Base-by-base conservation (phyloP, 2,113 vertebrate genomes). In the Benitochromis conjunctus region DNA sequence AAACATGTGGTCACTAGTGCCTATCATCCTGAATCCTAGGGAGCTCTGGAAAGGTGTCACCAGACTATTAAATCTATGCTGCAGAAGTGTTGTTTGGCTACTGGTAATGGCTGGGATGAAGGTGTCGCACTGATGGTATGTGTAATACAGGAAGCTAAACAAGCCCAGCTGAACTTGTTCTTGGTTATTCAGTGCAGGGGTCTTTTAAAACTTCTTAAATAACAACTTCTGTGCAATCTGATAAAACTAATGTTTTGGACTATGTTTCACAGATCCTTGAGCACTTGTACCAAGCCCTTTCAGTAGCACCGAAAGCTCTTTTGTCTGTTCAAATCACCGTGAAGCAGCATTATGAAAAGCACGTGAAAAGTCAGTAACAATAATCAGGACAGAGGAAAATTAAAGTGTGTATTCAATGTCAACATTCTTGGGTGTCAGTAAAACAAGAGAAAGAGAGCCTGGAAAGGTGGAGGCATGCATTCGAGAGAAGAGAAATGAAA, bases 361-460 rank as follows among this genome's bases (percentile, higher is more conserved):
- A 66, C 19, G 38, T 66, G 60, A 66, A 66, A 0, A 64, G 19
- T 66, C 10, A 38, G 60, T 0, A 38, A 66, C 60, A 66, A 66
- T 66, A 11, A 38, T 21, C 34, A 21, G 38, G 34, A 38, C 6
- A 64, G 60, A 10, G 7, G 36, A 64, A 0, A n/a, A 64, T 19
- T 7, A n/a, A 64, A 36, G 2, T 6, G 31, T 12, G 31, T 62
- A 62, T 34, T 62, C 34, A 36, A 62, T 36, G 0, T 64, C 6
- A 31, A 64, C 12, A 64, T 64, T 12, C 36, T 38, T 64, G 60
- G 60, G 60, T 36, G 16, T 64, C 58, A 6, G 29, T 34, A 62
- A 62, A 66, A 0, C 0, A 1, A 11, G 60, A 38, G 60, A 19
- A 66, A 66, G 19, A 38, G 6, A 66, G 4, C 38, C 6, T 41